Evolutionary conservation across 92 coral and sea anemone species (phyloP).

Genomic region (Epizoanthus rinbou): DNA sequence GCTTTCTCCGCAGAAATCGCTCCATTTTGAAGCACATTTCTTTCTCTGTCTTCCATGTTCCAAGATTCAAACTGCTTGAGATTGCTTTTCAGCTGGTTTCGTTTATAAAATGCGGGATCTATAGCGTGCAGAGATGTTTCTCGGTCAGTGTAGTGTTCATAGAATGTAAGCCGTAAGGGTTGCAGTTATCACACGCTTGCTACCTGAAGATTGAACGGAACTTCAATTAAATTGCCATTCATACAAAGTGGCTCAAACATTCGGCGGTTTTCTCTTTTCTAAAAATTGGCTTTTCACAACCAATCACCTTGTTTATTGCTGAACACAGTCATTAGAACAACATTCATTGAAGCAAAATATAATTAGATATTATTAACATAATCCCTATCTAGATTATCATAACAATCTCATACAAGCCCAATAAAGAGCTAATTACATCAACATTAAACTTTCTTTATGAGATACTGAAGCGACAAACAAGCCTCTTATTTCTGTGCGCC

Average conservation of each 20-base stretch:
- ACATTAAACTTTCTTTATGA: conserved; percentile 88
- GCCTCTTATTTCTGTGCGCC: not conserved
- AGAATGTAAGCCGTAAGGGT: not conserved
- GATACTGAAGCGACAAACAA: conserved; percentile 55
- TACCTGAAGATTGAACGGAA: conserved; percentile 27
- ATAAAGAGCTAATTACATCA: conserved; percentile 99
- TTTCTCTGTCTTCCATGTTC: conserved; percentile 24
- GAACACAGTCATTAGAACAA: conserved; percentile 84
- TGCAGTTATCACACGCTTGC: conserved; percentile 27
- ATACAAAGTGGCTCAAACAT: conserved; percentile 52
- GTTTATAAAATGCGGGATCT: not conserved
- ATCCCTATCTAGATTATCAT: conserved; percentile 98
- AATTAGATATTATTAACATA: conserved; percentile 94
- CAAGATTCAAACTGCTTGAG: not conserved
- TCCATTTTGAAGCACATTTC: conserved; percentile 13
- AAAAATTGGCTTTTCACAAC: conserved; percentile 70
- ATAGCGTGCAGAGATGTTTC: not conserved
- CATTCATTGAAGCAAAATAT: conserved; percentile 88
- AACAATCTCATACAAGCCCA: conserved; percentile 99
- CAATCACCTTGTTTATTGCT: conserved; percentile 76
- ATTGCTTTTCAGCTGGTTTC: not conserved
- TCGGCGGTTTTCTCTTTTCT: conserved; percentile 67
- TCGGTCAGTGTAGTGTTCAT: not conserved
- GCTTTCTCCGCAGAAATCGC: conserved; percentile 44
- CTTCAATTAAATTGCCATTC: conserved; percentile 71